phyloP scores from a whole-genome alignment of 1,140 invertebrate species.

The Cephus cinctus region DNA sequence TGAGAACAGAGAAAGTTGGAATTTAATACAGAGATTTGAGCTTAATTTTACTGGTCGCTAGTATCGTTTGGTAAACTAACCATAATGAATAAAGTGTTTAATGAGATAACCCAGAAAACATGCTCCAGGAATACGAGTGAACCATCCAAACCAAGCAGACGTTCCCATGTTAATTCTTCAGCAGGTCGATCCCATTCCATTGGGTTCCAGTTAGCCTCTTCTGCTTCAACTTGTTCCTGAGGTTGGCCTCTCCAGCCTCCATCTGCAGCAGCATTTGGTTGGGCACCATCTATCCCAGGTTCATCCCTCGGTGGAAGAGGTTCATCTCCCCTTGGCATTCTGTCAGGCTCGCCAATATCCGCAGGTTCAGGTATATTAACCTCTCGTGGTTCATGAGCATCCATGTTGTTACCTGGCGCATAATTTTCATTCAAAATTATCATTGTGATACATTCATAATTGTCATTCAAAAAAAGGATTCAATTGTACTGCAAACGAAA shows the following conservation, averaged over 20 bases:
- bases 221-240: slow-evolving; percentile 56
- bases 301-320: slow-evolving; percentile 26
- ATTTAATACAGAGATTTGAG: neutral
- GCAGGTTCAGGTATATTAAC: no score
- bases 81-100: slow-evolving; percentile 96
- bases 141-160: slow-evolving; percentile 93
- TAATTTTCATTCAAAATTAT: no score
- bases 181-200: slow-evolving; percentile 97
- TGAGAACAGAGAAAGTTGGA: slow-evolving; percentile 18
- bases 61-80: slow-evolving; percentile 52
- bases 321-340: slow-evolving; percentile 19
- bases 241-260: slow-evolving; percentile 52
- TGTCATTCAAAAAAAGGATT: no score
- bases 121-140: slow-evolving; percentile 97
- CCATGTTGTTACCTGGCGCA: no score
- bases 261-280: slow-evolving; percentile 34
- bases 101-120: slow-evolving; percentile 97
- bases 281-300: slow-evolving; percentile 21
- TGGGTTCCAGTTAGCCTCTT: slow-evolving; percentile 96
- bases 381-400: no score
- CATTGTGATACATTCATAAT: no score
- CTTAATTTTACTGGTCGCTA: neutral
- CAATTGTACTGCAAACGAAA: no score
- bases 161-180: slow-evolving; percentile 97
- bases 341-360: no score